Base-by-base conservation (phyloP, 2,113 vertebrate genomes). In the Corythoichthys haematopterus region DNA sequence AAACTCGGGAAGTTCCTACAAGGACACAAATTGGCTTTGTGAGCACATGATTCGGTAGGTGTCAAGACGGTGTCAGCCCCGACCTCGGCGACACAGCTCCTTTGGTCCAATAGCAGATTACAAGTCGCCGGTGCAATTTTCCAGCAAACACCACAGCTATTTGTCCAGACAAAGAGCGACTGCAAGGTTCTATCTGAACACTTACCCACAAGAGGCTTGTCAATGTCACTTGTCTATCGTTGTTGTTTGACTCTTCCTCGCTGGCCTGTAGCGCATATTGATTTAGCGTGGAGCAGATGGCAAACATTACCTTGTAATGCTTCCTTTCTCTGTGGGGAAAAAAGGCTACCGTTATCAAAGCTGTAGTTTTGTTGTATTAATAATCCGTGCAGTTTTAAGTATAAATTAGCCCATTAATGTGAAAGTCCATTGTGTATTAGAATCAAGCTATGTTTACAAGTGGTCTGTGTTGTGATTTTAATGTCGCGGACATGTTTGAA, bases 41-140 rank as follows among this genome's bases (percentile, higher is more conserved):
- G 64, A 79, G 74, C 55, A 4, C 33, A 35, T 33, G 52, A 33
- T 55, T 33, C 28, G 20, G 9, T 55, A 33, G 69, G 46, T 84
- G 81, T 86, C 83, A 87, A 85, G 72, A 80, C 82, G 71, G 58
- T 82, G 86, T 87, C 84, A 88, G 77, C 70, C 71, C 63, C 65
- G 66, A 72, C 69, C 71, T 80, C 71, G 28, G 48, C 75, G 75
- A 69, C 75, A 79, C 69, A 79, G 73, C 66, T 64, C 65, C 74
- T 72, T 81, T 80, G 78, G 83, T 77, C 80, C 75, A 57, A 73
- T 76, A 82, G 77, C 80, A 84, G 77, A 85, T 87, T 83, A 74
- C 70, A 71, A 57, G 35, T 36, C 13, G 33, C 33, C 50, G 13
- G 79, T 68, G 72, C 65, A 76, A 69, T 57, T 82, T 76, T 73